A percentile compares a stretch with the other conserved stretches of the same genome.
Conservation (phyloP, 1,140 invertebrate species). For the Drosophila bipectinata region DNA sequence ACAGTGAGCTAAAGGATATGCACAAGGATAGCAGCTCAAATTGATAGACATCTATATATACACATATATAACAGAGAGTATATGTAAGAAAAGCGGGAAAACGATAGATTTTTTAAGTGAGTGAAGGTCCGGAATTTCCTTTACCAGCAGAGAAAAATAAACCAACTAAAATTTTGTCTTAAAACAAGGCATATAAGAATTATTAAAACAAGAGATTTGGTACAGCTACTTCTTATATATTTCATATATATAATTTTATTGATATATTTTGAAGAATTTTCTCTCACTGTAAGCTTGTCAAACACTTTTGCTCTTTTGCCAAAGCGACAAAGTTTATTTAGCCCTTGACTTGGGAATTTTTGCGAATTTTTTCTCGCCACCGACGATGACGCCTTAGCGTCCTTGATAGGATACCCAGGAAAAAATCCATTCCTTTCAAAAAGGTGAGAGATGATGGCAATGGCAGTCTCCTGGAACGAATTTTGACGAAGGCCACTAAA, state of each 20-base stretch:
- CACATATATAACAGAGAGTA: conserved; percentile 1
- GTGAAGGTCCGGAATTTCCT: neutral
- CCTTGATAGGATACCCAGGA: conserved; percentile 28
- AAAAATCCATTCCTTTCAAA: neutral
- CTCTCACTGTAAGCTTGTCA: conserved; percentile 27
- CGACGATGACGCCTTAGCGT: conserved; percentile 4
- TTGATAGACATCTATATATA: conserved; percentile 49
- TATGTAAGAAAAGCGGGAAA: conserved; percentile 14
- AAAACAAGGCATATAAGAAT: no score
- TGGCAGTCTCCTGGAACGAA: neutral
- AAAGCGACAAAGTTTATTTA: conserved; percentile 72
- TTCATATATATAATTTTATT: neutral
- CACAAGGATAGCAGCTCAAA: conserved; percentile 53
- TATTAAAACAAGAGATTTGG: no score
- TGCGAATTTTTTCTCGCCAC: conserved; percentile 7
- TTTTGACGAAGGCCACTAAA: conserved; percentile 24
- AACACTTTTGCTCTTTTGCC: conserved; percentile 56
- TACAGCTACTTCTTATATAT: neutral
- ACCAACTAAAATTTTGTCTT: neutral
- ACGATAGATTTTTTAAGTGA: conserved; percentile 35
- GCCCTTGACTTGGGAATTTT: conserved; percentile 75
- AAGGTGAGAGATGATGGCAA: neutral
- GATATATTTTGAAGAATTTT: neutral
- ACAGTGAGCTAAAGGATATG: conserved; percentile 55
- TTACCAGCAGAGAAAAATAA: neutral